Percentiles rank a stretch among this genome's conserved stretches.
These are phyloP conservation scores for Cataglyphis livida DNA, from an alignment of 2,888 invertebrate species.

Conservation along the genomic window DNA sequence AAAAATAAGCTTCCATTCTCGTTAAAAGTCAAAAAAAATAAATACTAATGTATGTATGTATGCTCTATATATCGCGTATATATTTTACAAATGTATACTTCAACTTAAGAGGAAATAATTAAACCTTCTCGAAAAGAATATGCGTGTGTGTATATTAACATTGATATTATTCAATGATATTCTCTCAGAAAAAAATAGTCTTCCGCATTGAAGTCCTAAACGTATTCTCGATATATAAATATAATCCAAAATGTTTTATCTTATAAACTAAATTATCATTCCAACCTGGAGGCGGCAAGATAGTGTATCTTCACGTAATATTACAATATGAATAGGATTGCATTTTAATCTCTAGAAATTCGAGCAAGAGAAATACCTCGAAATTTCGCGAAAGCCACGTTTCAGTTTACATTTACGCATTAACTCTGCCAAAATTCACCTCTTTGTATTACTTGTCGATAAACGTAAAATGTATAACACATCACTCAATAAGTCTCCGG, in stretches of 20 bases:
- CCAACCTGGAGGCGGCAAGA: constrained; percentile 42
- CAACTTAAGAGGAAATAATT: neutral
- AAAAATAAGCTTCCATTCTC: neutral
- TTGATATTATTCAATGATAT: constrained; percentile 15
- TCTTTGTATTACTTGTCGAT: neutral
- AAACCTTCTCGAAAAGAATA: constrained; percentile 3
- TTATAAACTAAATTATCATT: constrained; percentile 59
- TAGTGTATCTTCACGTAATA: constrained; percentile 61
- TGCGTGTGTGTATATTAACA: neutral
- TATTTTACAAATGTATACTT: neutral
- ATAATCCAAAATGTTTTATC: constrained; percentile 59
- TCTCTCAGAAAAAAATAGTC: constrained; percentile 16
- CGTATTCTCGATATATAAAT: constrained; percentile 57
- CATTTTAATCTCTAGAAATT: constrained; percentile 58
- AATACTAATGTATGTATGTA: neutral
- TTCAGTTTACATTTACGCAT: constrained; percentile 39
- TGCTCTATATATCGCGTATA: neutral
- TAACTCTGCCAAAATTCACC: constrained; percentile 43
- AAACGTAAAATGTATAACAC: neutral
- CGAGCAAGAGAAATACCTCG: constrained; percentile 57
- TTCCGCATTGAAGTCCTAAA: constrained; percentile 17
- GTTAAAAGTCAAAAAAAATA: neutral
- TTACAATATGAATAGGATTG: constrained; percentile 51
- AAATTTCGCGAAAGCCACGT: constrained; percentile 53
- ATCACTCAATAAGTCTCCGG: no score